These are phyloP conservation scores for Charanyca ferruginea DNA, from an alignment of 2,888 invertebrate species.

Conservation along the genomic window DNA sequence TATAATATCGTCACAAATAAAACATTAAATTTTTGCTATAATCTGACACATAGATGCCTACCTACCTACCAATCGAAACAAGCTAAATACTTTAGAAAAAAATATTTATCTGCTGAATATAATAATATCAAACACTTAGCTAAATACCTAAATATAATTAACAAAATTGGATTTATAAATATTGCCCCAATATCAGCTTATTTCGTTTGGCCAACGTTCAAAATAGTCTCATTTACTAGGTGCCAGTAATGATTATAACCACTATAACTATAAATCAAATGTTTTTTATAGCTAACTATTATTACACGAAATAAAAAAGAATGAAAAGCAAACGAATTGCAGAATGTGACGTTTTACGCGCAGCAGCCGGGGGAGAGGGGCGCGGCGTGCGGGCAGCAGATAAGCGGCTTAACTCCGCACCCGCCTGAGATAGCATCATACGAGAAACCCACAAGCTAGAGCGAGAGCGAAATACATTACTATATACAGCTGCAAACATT, in stretches of 20 bases:
- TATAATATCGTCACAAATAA: background rate
- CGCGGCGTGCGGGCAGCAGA: slow-evolving; percentile 89
- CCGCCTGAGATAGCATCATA: slow-evolving; percentile 76
- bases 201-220: slow-evolving; percentile 33
- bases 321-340: slow-evolving; percentile 71
- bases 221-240: slow-evolving; percentile 44
- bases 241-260: slow-evolving; percentile 49
- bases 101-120: slow-evolving; percentile 9
- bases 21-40: background rate
- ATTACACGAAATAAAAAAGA: slow-evolving; percentile 62
- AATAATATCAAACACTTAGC: slow-evolving; percentile 12
- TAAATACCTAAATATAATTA: slow-evolving; percentile 29
- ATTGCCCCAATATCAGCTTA: slow-evolving; percentile 10
- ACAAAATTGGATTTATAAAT: slow-evolving; percentile 19
- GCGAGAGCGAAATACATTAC: slow-evolving; percentile 77
- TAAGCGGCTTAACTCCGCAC: slow-evolving; percentile 90
- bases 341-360: slow-evolving; percentile 84
- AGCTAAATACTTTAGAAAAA: slow-evolving; percentile 17
- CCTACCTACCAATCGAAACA: background rate
- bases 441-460: slow-evolving; percentile 56
- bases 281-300: slow-evolving; percentile 59
- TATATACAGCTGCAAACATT: slow-evolving; percentile 87
- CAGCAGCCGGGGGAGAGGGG: slow-evolving; percentile 84
- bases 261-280: slow-evolving; percentile 61
- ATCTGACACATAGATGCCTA: slow-evolving; percentile 30